Base-by-base conservation (phyloP, 2,797 vertebrate genomes). In the Phrynocephalus forsythii region DNA sequence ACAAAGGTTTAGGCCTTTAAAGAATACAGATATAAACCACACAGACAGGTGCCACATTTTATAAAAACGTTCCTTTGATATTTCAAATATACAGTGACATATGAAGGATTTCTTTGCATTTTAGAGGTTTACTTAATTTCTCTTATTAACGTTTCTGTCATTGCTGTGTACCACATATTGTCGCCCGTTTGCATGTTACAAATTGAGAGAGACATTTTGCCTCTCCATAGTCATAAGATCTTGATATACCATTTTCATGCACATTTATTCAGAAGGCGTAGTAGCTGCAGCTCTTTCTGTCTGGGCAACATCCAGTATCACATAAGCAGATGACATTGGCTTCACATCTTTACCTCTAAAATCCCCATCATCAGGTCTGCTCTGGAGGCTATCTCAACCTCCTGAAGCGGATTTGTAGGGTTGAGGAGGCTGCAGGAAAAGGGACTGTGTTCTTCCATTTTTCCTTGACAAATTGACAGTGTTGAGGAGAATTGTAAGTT, bases 31-130 rank as follows among this genome's bases (percentile, higher is more conserved):
- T 76, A 5, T 75, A 86, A 94, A n/a, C 89, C 90, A 90, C 88
- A 93, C 87, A 86, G 89, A 85, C 90, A 95, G 75, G 44, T 92
- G n/a, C 84, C 38, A 44, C 60, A 90, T 95, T 95, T 93, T 79
- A 87, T 94, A 82, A 92, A 91, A 86, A 87, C 92, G 84, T 91
- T 92, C 28, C 81, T 69, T 15, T 85, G 56, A 82, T 1, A 5
- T 79, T 79, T 88, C 26, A 89, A 71, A 83, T 52, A 6, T 71
- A 76, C 78, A 28, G 38, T 90, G 78, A 82, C 72, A 91, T 75
- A 85, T 77, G 6, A 91, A 71, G 82, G 16, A 26, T 86, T 15
- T 87, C 20, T 91, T 89, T 93, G 87, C 52, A 2, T 92, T 95
- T 87, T n/a, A 26, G 83, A 11, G 2, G 11, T 15, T 93, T 87